Conservation (phyloP, 1,140 invertebrate genomes). For the Polypedilum pembai region DNA sequence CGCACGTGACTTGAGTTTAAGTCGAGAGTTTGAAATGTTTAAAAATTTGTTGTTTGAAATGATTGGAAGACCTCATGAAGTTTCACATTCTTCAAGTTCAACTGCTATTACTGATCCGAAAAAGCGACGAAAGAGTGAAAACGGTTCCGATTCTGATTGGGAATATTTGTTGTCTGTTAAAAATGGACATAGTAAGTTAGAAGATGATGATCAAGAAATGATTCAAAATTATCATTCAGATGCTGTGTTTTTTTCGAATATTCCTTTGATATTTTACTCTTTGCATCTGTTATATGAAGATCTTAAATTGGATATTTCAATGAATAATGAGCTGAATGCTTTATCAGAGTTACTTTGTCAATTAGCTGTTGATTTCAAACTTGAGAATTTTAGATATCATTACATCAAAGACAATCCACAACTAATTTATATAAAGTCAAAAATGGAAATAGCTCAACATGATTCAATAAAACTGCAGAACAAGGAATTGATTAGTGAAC, state of each 20-base stretch:
- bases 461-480: conserved; percentile 54
- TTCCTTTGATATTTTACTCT: conserved; percentile 67
- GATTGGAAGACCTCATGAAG: conserved; percentile 32
- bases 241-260: conserved; percentile 63
- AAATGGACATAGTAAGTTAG: conserved; percentile 35
- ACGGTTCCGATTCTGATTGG: conserved; percentile 67
- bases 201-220: conserved; percentile 39
- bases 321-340: conserved; percentile 58
- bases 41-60: conserved; percentile 43
- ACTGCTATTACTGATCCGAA: conserved; percentile 41
- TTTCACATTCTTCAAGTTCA: conserved; percentile 13
- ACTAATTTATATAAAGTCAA: conserved; percentile 38
- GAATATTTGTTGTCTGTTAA: conserved; percentile 53
- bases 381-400: conserved; percentile 64
- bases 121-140: conserved; percentile 46
- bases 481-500: conserved; percentile 53
- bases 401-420: conserved; percentile 81
- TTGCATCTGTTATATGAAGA: conserved; percentile 89
- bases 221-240: conserved; percentile 53
- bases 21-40: conserved; percentile 79
- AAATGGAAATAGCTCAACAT: conserved; percentile 46
- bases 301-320: conserved; percentile 69
- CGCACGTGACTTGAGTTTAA: conserved; percentile 63
- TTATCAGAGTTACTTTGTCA: conserved; percentile 68
- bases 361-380: conserved; percentile 66